phyloP scores from a whole-genome alignment of 2,113 vertebrate genomes.

The Thymallus thymallus region DNA sequence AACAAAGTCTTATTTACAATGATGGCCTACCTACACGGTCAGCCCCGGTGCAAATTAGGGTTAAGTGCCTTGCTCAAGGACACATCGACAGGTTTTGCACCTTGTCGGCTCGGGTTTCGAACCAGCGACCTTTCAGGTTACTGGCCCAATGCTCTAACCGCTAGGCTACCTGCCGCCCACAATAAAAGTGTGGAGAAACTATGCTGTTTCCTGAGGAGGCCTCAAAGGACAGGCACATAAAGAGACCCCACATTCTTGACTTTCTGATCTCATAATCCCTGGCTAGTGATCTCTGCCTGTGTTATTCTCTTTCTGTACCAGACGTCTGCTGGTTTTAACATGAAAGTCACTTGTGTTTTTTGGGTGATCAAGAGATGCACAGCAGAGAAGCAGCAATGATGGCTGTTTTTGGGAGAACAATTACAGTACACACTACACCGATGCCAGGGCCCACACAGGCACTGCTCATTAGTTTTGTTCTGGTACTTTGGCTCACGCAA shows the following conservation, averaged over 20 bases:
- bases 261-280: conserved; percentile 47
- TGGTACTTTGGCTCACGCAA: conserved; percentile 31
- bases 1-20: too few species aligned
- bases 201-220: conserved; percentile 47
- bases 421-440: conserved; percentile 10
- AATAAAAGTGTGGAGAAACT: conserved; percentile 22
- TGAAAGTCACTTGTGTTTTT: conserved; percentile 70
- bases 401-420: conserved; percentile 50
- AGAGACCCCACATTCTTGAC: conserved; percentile 41
- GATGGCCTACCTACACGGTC: too few species aligned
- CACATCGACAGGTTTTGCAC: too few species aligned
- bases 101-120: too few species aligned
- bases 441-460: conserved; percentile 27
- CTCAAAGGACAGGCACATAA: conserved; percentile 43
- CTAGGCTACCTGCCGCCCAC: too few species aligned
- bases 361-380: conserved; percentile 65
- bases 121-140: too few species aligned
- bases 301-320: conserved; percentile 56
- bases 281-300: conserved; percentile 45
- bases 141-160: too few species aligned
- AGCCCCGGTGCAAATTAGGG: too few species aligned
- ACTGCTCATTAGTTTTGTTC: conserved; percentile 36
- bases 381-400: conserved; percentile 56
- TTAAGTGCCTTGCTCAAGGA: too few species aligned
- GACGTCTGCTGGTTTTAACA: conserved; percentile 63